Base-by-base conservation (phyloP, 2,797 vertebrate genomes). In the Tragelaphus oryx region DNA sequence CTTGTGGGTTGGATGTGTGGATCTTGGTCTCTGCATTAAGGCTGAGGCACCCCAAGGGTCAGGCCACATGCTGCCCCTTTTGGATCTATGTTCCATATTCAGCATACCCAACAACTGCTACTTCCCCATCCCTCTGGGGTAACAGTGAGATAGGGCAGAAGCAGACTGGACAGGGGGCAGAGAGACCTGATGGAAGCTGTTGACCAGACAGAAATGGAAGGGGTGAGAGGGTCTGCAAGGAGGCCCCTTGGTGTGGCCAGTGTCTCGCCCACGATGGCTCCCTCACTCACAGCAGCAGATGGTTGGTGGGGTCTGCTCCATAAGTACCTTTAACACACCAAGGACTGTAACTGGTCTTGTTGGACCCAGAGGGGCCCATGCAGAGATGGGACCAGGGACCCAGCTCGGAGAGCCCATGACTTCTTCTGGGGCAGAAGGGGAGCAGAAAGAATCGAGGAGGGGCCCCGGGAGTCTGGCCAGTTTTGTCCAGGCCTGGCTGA, bases 41-140 rank as follows among this genome's bases (percentile, higher is more conserved):
- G 54, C 30, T 6, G n/a, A 37, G 6, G 37, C 1, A 3, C 30
- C 33, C 30, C 37, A 0, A 18, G n/a, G 60, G 41, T 24, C 6
- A 1, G 57, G n/a, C 33, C 26, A 18, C 9, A 0, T 0, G 8
- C 2, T 1, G 6, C 1, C n/a, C 81, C 74, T 68, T 78, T 13
- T 12, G 9, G 44, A 14, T 26, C 46, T 18, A 1, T 2, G 0
- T 81, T 26, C 54, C 2, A 0, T n/a, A 1, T 1, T 17, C 75
- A 22, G 22, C 71, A 28, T 17, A 37, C 14, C 22, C n/a, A 8
- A 5, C n/a, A 33, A 1, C 54, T 33, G 79, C 75, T 65, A 26
- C 68, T 26, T 41, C 28, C 50, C 12, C 13, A 4, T 13, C 0
- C 8, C 9, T 14, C 71, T 11, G 9, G 20, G 78, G 4, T 16